Percentiles rank a stretch among this genome's conserved stretches.
Conservation (phyloP, 2,888 invertebrate species). For the Myopa tessellatipennis region DNA sequence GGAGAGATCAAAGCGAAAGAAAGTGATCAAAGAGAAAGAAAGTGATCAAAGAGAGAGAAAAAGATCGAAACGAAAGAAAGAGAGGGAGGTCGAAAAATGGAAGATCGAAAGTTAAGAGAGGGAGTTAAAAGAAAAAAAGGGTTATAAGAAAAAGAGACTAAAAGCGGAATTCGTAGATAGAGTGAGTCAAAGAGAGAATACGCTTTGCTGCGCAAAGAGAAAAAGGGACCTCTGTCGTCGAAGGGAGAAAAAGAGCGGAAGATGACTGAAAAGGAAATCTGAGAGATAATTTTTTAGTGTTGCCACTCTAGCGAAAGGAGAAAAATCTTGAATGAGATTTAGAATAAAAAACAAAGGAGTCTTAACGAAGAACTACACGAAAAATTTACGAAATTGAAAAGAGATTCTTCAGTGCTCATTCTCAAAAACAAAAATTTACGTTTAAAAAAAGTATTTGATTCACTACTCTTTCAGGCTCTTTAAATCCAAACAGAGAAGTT, state of each 20-base stretch:
- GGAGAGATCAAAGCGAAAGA: not conserved
- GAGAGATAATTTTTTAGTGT: constrained; percentile 34
- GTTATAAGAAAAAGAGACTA: not conserved
- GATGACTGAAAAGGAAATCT: not conserved
- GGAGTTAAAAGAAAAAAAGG: too few species aligned
- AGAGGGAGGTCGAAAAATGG: too few species aligned
- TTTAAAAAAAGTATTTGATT: not conserved
- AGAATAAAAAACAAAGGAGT: constrained; percentile 13
- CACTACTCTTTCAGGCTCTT: not conserved
- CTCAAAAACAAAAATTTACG: not conserved
- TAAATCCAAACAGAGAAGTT: too few species aligned
- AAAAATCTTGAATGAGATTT: not conserved
- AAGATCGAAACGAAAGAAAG: too few species aligned
- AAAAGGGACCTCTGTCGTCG: not conserved
- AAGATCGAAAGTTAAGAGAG: too few species aligned
- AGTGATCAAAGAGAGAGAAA: not conserved
- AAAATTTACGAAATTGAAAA: constrained; percentile 14
- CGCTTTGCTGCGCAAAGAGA: not conserved
- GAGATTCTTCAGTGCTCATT: not conserved
- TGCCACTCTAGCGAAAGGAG: not conserved
- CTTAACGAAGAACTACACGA: constrained; percentile 24
- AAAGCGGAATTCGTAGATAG: not conserved
- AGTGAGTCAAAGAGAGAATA: not conserved
- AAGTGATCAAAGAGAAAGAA: not conserved
- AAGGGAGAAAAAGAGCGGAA: not conserved